Conservation (phyloP, 2,113 vertebrate species). For the Callospermophilus lateralis region DNA sequence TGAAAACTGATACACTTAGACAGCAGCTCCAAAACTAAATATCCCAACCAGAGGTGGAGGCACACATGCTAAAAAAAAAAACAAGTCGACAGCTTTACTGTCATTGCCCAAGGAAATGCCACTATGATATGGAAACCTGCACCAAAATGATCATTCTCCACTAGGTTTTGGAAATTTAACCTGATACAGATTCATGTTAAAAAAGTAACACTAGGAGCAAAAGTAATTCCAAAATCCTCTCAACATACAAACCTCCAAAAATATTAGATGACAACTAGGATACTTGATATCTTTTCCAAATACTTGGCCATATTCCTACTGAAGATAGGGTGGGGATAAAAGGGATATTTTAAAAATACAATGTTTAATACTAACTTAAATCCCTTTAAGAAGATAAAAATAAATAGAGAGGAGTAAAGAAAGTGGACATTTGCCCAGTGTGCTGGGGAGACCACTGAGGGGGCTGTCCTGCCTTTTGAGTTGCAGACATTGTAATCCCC, state of each 20-base stretch:
- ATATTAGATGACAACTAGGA: not conserved
- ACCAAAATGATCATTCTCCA: conserved; percentile 39
- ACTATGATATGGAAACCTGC: conserved; percentile 60
- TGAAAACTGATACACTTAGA: conserved; percentile 70
- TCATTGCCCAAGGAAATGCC: conserved; percentile 63
- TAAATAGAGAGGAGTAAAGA: not conserved
- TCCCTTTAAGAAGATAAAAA: conserved; percentile 35
- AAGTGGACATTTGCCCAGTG: not conserved
- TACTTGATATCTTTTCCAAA: conserved; percentile 44
- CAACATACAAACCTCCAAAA: not conserved
- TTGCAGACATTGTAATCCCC: not conserved
- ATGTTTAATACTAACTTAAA: conserved; percentile 59
- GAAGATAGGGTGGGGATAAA: conserved; percentile 39
- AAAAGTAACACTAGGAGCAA: conserved; percentile 47
- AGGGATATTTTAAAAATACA: not conserved
- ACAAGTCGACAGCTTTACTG: conserved; percentile 55
- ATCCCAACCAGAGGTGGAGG: conserved; percentile 43
- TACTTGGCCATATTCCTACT: not conserved
- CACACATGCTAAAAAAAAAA: conserved; percentile 38
- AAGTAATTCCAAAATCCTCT: conserved; percentile 45
- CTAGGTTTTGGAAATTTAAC: conserved; percentile 59
- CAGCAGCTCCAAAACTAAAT: conserved; percentile 66
- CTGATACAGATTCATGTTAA: conserved; percentile 56
- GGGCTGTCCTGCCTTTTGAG: not conserved
- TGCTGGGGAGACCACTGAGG: not conserved